These are phyloP conservation scores for Carettochelys insculpta DNA, from an alignment of 2,113 vertebrate genomes.

Conservation along the genomic window DNA sequence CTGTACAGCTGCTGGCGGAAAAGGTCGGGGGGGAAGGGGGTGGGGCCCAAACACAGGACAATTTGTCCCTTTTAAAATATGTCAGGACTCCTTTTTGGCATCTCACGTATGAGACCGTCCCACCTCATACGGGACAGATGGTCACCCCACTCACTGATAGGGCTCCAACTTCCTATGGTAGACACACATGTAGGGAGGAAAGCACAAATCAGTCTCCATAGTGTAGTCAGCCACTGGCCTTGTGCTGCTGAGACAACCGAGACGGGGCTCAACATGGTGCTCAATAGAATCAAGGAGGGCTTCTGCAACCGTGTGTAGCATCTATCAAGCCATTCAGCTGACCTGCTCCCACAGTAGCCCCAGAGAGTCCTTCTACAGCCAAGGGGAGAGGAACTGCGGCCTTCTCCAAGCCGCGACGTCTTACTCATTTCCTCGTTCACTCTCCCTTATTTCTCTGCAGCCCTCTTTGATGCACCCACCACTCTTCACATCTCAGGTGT, in stretches of 20 bases:
- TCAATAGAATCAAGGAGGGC: background rate
- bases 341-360: background rate
- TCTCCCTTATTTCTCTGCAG: rapidly evolving
- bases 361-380: background rate
- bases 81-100: too few relatives aligned
- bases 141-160: background rate
- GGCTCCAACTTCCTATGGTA: background rate
- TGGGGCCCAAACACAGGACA: too few relatives aligned
- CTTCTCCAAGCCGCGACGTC: background rate
- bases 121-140: too few relatives aligned
- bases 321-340: background rate
- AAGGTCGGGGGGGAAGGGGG: too few relatives aligned
- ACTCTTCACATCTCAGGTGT: background rate
- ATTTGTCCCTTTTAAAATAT: too few relatives aligned
- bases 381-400: background rate
- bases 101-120: too few relatives aligned
- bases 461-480: background rate
- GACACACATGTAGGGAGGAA: background rate
- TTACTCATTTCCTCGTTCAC: background rate
- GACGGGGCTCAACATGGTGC: background rate
- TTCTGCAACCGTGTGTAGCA: background rate
- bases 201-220: background rate
- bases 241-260: background rate
- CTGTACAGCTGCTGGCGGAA: too few relatives aligned
- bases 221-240: background rate